phyloP scores from a whole-genome alignment of 2,113 vertebrate genomes.

The sheep (Ovis aries) region ARS-UI_Ramb_v3.0 NC_056054.1:256158501-256159000 shows the following conservation, averaged over 20 bases:
- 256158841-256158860: conserved; percentile 94
- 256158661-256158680: neutral
- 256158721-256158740: neutral
- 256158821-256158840: conserved; percentile 95
- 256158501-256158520: neutral
- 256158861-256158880: conserved; percentile 95
- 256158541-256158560: conserved; percentile 96
- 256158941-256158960: neutral
- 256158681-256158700: neutral
- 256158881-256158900: conserved; percentile 89
- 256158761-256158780: neutral
- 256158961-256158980: neutral
- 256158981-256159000: too few relatives aligned
- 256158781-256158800: conserved; percentile 96
- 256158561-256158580: conserved; percentile 96
- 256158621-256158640: neutral
- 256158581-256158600: conserved; percentile 85
- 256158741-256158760: neutral
- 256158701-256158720: neutral
- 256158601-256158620: neutral
- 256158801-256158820: conserved; percentile 95
- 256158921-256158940: neutral
- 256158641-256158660: neutral
- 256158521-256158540: conserved; percentile 87
- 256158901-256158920: neutral